Conservation (phyloP, 1,140 invertebrate genomes). For the Caenorhabditis remanei region DNA sequence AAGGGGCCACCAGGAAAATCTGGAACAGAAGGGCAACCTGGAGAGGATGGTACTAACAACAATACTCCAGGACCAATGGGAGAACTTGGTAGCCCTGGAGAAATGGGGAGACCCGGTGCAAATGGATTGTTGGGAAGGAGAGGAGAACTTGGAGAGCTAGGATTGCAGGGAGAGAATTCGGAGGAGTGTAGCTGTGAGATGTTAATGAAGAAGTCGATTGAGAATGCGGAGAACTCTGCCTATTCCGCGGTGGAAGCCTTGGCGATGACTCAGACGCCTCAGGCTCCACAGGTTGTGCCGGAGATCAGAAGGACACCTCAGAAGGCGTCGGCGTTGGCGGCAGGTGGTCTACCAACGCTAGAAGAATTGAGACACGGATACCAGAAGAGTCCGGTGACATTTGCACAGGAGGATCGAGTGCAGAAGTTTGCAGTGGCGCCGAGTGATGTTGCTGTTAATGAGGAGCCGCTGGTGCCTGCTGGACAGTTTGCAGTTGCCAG, state of each 20-base stretch:
- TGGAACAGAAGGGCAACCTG: slow-evolving; percentile 33
- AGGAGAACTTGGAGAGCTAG: neutral
- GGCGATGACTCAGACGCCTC: neutral
- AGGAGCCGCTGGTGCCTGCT: neutral
- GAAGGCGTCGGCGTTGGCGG: neutral
- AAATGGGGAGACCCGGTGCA: neutral
- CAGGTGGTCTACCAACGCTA: neutral
- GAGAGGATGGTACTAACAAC: slow-evolving; percentile 9
- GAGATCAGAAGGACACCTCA: slow-evolving; percentile 18
- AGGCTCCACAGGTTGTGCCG: neutral
- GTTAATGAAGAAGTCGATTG: neutral
- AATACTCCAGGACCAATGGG: slow-evolving; percentile 15
- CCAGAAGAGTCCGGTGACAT: neutral
- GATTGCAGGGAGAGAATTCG: neutral
- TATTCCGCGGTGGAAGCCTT: neutral
- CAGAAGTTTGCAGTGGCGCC: slow-evolving; percentile 14
- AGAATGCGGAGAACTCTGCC: neutral
- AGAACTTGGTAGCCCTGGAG: slow-evolving; percentile 10
- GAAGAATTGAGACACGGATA: neutral
- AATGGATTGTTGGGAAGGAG: neutral
- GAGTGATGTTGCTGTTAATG: neutral
- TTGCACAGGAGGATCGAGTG: neutral
- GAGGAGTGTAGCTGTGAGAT: slow-evolving; percentile 3
- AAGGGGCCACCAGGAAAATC: slow-evolving; percentile 31
- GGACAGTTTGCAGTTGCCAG: neutral